phyloP scores from a whole-genome alignment of 2,113 vertebrate genomes.

The Dicerorhinus sumatrensis region DNA sequence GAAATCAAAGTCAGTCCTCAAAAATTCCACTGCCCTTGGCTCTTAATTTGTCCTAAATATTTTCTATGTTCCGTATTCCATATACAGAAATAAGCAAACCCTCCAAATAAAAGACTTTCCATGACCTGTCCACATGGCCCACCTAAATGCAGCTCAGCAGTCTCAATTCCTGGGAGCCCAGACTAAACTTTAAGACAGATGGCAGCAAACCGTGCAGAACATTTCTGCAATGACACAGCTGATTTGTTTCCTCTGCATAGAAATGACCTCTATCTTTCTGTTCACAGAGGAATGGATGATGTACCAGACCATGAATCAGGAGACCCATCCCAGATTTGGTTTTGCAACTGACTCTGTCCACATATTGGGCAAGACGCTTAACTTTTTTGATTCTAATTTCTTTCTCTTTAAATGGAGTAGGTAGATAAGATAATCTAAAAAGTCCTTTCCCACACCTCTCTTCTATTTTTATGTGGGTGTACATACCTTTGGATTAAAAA shows the following conservation, averaged over 20 bases:
- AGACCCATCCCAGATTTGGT: constrained; percentile 1
- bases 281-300: constrained; percentile 39
- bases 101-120: constrained; percentile 10
- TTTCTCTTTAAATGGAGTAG: constrained; percentile 3
- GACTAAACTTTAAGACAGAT: constrained; percentile 78
- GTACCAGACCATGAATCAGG: constrained; percentile 21
- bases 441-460: background rate
- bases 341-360: constrained; percentile 33
- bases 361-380: background rate
- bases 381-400: constrained; percentile 4
- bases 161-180: constrained; percentile 67
- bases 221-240: constrained; percentile 76
- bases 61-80: background rate
- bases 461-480: background rate
- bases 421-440: background rate
- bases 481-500: background rate
- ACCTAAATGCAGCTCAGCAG: constrained; percentile 59
- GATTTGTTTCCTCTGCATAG: constrained; percentile 74
- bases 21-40: background rate
- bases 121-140: constrained; percentile 21
- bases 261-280: constrained; percentile 76
- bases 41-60: constrained; percentile 5
- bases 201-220: constrained; percentile 79
- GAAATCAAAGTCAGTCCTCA: background rate
- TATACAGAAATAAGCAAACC: background rate